These are phyloP conservation scores for Rousettus leschenaultii DNA, from an alignment of 2,113 vertebrate species.

Conservation along the genomic window DNA sequence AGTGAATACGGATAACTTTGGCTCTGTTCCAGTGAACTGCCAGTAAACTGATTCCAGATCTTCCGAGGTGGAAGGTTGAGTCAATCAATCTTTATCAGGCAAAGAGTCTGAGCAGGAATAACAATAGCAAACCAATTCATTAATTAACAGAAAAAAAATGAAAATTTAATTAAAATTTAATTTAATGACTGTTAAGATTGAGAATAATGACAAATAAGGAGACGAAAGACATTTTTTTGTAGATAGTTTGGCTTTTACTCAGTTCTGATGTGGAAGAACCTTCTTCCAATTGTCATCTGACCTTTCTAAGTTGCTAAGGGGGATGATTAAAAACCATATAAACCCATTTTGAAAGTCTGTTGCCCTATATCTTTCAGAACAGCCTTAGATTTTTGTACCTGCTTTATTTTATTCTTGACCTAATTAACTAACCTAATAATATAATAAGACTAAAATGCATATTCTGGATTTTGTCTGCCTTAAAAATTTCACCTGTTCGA, in stretches of 20 bases:
- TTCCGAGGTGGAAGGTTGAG: not conserved
- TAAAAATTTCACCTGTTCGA: constrained; percentile 11
- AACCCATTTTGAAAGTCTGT: not conserved
- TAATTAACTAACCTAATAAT: not conserved
- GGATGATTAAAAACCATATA: not conserved
- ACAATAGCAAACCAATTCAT: not conserved
- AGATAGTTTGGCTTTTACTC: not conserved
- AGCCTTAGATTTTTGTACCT: not conserved
- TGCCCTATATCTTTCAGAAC: not conserved
- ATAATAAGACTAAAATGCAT: not conserved
- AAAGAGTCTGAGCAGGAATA: not conserved
- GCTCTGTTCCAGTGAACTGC: not conserved
- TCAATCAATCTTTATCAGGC: not conserved
- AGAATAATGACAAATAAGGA: not conserved
- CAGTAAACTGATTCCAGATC: not conserved
- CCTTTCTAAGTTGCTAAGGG: not conserved
- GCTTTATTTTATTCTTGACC: not conserved
- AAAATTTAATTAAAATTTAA: not conserved
- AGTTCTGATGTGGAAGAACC: not conserved
- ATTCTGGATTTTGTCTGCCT: not conserved
- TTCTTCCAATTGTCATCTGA: not conserved
- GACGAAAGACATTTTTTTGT: not conserved
- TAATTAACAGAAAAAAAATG: constrained; percentile 26
- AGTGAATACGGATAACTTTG: not conserved
- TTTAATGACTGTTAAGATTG: not conserved